Percentiles rank a stretch among this genome's conserved stretches.
Evolutionary conservation across 2,888 invertebrate genomes (phyloP).

Genomic region (Andrena camellia): DNA sequence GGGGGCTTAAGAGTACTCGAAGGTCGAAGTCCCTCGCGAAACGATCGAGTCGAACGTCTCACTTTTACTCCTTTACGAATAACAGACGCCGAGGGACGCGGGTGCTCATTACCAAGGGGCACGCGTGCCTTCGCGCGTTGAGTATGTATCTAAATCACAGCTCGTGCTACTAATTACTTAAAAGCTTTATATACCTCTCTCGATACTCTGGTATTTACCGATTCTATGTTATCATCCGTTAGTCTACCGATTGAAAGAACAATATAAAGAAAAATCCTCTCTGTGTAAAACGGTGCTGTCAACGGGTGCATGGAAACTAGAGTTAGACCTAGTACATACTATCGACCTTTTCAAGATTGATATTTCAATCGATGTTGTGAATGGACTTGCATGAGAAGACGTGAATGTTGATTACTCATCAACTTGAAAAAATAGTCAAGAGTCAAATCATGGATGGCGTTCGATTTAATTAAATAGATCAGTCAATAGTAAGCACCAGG

Average conservation of each 20-base stretch:
- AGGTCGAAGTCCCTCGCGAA: conserved; percentile 39
- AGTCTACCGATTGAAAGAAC: conserved; percentile 51
- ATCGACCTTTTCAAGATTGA: too few relatives aligned
- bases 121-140: conserved; percentile 74
- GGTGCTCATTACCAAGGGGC: conserved; percentile 13
- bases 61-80: conserved; percentile 57
- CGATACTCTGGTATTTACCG: conserved; percentile 67
- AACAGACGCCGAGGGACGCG: conserved; percentile 53
- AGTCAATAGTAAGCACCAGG: too few relatives aligned
- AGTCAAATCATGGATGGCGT: too few relatives aligned
- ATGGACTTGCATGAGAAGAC: too few relatives aligned
- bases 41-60: conserved; percentile 39
- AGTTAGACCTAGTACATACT: too few relatives aligned
- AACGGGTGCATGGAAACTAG: neutral
- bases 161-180: conserved; percentile 85
- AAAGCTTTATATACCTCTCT: conserved; percentile 64
- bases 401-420: too few relatives aligned
- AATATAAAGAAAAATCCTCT: conserved; percentile 37
- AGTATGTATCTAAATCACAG: conserved; percentile 85
- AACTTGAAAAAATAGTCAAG: too few relatives aligned
- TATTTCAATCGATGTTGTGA: too few relatives aligned
- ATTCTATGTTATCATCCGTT: conserved; percentile 56
- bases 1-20: conserved; percentile 4
- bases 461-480: too few relatives aligned
- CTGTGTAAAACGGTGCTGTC: conserved; percentile 7